Percentiles rank a stretch among this genome's conserved stretches.
phyloP scores from a whole-genome alignment of 2,113 vertebrate species.

The Natator depressus region DNA sequence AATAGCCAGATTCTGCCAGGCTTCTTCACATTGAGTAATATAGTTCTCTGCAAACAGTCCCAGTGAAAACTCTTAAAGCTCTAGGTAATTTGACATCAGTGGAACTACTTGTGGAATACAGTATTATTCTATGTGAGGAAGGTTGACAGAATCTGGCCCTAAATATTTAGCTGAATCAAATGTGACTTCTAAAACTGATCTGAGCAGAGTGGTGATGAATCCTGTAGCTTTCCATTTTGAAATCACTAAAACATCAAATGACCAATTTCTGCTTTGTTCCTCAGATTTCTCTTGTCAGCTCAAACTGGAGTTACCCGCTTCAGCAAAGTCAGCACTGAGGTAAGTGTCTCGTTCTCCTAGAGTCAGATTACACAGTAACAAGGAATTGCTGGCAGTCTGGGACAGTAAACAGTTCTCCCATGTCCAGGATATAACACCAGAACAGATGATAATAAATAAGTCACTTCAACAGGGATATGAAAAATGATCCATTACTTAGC shows the following conservation, averaged over 20 bases:
- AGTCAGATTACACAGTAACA: slow-evolving; percentile 50
- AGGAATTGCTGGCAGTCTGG: slow-evolving; percentile 44
- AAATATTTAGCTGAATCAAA: slow-evolving; percentile 45
- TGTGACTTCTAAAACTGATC: slow-evolving; percentile 37
- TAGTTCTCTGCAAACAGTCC: neutral
- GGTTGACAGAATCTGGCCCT: neutral
- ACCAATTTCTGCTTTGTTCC: neutral
- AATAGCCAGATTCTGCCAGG: neutral
- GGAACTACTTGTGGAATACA: neutral
- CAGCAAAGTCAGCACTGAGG: slow-evolving; percentile 15
- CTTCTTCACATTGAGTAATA: neutral
- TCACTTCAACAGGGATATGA: slow-evolving; percentile 59
- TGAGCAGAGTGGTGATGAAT: neutral
- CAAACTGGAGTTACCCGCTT: neutral
- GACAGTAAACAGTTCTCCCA: slow-evolving; percentile 56
- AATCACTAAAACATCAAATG: neutral
- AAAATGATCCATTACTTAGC: slow-evolving; percentile 59
- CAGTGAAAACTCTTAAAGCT: rapidly evolving
- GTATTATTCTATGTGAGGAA: neutral
- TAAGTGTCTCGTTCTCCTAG: neutral
- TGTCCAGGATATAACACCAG: slow-evolving; percentile 64
- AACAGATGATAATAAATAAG: slow-evolving; percentile 65
- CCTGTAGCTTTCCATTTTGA: neutral
- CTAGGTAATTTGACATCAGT: neutral
- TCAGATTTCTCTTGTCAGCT: neutral